Conservation (phyloP, 1,140 invertebrate genomes). For the Rhagoletis pomonella region DNA sequence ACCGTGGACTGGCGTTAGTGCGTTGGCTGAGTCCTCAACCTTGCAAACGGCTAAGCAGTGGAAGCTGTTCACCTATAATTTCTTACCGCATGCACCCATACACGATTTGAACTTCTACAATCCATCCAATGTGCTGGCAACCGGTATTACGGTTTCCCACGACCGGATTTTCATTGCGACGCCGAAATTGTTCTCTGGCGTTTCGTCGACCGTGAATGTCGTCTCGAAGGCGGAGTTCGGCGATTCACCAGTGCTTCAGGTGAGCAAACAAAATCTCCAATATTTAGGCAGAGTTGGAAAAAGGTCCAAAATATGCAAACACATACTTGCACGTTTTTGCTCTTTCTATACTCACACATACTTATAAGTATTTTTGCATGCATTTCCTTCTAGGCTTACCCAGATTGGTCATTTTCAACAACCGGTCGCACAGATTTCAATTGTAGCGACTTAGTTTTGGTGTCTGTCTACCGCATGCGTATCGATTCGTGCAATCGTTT, state of each 20-base stretch:
- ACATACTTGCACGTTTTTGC: slow-evolving; percentile 12
- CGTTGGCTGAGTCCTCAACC: slow-evolving; percentile 32
- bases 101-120: slow-evolving; percentile 77
- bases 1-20: neutral
- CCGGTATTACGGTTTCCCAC: slow-evolving; percentile 82
- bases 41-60: slow-evolving; percentile 84
- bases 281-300: neutral
- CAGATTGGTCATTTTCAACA: slow-evolving; percentile 86
- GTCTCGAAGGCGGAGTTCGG: slow-evolving; percentile 79
- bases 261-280: slow-evolving; percentile 59
- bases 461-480: slow-evolving; percentile 85
- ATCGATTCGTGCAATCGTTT: slow-evolving; percentile 85
- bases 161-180: slow-evolving; percentile 84
- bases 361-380: slow-evolving; percentile 12
- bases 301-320: neutral
- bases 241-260: slow-evolving; percentile 81
- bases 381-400: slow-evolving; percentile 79
- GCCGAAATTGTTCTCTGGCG: slow-evolving; percentile 82
- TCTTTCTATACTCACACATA: neutral
- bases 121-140: slow-evolving; percentile 83
- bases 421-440: slow-evolving; percentile 81
- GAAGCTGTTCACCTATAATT: slow-evolving; percentile 82
- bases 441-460: slow-evolving; percentile 82
- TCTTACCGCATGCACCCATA: slow-evolving; percentile 76
- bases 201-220: slow-evolving; percentile 82